Base-by-base conservation (phyloP, 2,888 invertebrate genomes). In the Synanthedon tipuliformis region DNA sequence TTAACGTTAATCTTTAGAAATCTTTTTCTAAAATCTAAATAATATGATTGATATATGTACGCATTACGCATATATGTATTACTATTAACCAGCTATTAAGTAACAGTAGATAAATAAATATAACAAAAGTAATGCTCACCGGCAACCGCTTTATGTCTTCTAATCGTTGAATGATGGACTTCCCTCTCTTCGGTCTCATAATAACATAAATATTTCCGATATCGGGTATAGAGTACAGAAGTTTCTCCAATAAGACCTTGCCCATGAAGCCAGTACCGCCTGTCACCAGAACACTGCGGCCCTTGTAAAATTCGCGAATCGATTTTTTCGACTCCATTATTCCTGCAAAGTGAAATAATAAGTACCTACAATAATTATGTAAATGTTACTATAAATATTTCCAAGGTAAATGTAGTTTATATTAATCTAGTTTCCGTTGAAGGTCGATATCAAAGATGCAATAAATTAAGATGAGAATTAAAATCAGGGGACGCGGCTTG, bases 241-340 rank as follows among this genome's bases (percentile, higher is more conserved):
- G 69, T 64, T 92, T 92, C 69, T 92, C 92, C 41, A 92, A 65
- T 13, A 92, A 77, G 8, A 89, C 89, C 65, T 89, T 89, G 15
- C 91, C 91, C 91, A 91, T 91, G 59, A 91, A 90, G 0, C 91
- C 91, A 0, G 90, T 89, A 0, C 89, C 90, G 0, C 91, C 91
- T 1, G 91, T 91, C 15, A 91, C 81, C 41, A 91, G 86, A 51
- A 91, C 65, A 50, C 75, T 89, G 62, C 88, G 86, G 34, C 83
- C 90, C 58, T 80, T 87, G 76, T 90, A 91, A 69, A 89, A 91
- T 51, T 90, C 89, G 59, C 89, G 81, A 48, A 91, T 78, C 1
- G 88, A 83, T 52, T 78, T 68, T 50, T 75, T 60, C 45, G 80
- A 67, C 53, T 77, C 60, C 89, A 89, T 89, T 56, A 59, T 73